These are phyloP conservation scores for Ernsta delagoae DNA, from an alignment of 2,888 invertebrate species.

Conservation along the genomic window DNA sequence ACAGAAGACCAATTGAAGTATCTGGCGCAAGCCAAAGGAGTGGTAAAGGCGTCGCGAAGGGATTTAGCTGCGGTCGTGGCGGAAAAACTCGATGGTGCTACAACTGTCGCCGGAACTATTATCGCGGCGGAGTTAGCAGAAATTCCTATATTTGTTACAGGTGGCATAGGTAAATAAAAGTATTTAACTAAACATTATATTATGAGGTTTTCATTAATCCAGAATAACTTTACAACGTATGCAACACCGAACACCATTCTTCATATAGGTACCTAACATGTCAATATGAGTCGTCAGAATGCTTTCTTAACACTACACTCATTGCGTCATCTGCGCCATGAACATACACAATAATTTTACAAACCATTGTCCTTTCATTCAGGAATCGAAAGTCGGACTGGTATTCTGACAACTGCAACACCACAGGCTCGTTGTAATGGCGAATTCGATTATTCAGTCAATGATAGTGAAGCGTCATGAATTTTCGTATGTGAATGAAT, in stretches of 20 bases:
- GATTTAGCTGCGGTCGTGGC: constrained; percentile 92
- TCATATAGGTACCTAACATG: no score
- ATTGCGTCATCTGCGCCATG: no score
- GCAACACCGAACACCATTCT: no score
- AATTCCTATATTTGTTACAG: constrained; percentile 97
- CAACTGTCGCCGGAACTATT: constrained; percentile 98
- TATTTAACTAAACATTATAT: no score
- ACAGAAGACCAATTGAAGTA: constrained; percentile 85
- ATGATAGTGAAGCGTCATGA: constrained; percentile 49
- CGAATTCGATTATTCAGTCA: constrained; percentile 10
- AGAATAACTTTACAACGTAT: no score
- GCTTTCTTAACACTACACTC: no score
- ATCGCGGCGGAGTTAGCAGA: constrained; percentile 92
- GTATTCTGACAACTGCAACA: no score
- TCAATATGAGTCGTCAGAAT: no score
- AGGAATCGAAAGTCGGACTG: no score
- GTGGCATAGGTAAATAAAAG: constrained; percentile 85
- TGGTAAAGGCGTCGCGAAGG: constrained; percentile 94
- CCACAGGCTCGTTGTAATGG: background rate
- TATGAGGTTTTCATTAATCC: no score
- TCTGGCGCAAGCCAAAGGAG: constrained; percentile 84
- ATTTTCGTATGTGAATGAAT: constrained; percentile 53
- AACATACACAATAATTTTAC: no score
- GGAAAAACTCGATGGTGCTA: constrained; percentile 92
- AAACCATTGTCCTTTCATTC: no score